phyloP scores from a whole-genome alignment of 2,888 invertebrate genomes.

The Campaea margaritaria region DNA sequence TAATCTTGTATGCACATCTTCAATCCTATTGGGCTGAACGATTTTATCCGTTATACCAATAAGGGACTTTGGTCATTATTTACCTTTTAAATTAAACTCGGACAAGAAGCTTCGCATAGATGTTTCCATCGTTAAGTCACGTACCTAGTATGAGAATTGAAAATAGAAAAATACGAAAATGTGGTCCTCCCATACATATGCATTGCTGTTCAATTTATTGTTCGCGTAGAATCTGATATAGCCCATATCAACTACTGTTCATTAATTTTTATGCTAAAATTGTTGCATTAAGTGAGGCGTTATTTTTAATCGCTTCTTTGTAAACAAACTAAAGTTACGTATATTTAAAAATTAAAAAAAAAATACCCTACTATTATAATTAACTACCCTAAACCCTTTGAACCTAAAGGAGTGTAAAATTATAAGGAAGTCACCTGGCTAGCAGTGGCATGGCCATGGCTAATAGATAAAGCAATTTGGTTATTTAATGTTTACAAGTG shows the following conservation, averaged over 20 bases:
- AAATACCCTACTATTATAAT: no score
- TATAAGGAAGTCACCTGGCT: no score
- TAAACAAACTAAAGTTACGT: no score
- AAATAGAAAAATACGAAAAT: slow-evolving; percentile 16
- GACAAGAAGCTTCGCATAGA: slow-evolving; percentile 47
- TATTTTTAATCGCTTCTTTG: background rate
- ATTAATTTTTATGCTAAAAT: background rate
- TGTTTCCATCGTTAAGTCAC: slow-evolving; percentile 57
- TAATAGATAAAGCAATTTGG: no score
- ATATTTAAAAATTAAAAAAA: no score
- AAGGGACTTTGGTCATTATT: slow-evolving; percentile 56
- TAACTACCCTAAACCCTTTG: no score
- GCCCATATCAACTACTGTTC: background rate
- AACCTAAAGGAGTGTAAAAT: no score
- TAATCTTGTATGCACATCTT: slow-evolving; percentile 53
- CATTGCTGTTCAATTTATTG: slow-evolving; percentile 17
- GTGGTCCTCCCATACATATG: slow-evolving; percentile 5
- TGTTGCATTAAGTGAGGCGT: no score
- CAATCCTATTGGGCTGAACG: slow-evolving; percentile 50
- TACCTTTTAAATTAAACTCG: slow-evolving; percentile 67
- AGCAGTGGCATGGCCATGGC: no score
- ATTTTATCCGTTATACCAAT: slow-evolving; percentile 63
- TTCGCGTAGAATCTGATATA: background rate
- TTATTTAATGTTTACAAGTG: no score
- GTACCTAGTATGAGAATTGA: slow-evolving; percentile 17